Evolutionary conservation across 2,113 vertebrate species (phyloP).

Genomic region (Pholis gunnellus): DNA sequence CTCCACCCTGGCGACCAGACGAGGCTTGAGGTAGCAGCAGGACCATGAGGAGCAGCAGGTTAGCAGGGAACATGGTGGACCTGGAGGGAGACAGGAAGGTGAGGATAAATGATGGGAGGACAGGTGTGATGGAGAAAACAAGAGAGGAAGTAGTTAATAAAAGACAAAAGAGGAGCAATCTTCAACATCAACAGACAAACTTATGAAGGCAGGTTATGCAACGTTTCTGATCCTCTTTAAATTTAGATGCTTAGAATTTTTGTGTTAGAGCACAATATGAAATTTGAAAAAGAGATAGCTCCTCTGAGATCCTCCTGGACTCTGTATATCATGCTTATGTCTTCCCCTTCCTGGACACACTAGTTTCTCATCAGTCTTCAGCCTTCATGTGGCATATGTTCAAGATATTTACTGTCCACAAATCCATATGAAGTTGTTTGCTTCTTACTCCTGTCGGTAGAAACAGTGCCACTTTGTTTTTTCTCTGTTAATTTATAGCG

Average conservation of each 20-base stretch:
- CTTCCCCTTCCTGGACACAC: conserved; percentile 77
- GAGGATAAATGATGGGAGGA: neutral
- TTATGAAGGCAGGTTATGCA: neutral
- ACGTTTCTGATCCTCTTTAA: neutral
- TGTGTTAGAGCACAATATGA: conserved; percentile 4
- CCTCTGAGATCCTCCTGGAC: conserved; percentile 55
- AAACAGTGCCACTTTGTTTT: conserved; percentile 63
- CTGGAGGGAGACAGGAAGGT: conserved; percentile 60
- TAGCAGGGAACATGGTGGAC: conserved; percentile 89
- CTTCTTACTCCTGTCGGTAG: conserved; percentile 55
- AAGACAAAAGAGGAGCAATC: neutral
- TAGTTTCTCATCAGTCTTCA: conserved; percentile 77
- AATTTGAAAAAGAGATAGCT: conserved; percentile 67
- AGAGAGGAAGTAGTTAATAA: neutral
- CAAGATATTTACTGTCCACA: conserved; percentile 68
- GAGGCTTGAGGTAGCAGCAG: conserved; percentile 86
- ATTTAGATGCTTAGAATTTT: conserved; percentile 9
- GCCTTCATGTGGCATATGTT: conserved; percentile 70
- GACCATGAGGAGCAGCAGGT: conserved; percentile 86
- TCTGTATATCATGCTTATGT: conserved; percentile 75
- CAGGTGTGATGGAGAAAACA: neutral
- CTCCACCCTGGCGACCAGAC: conserved; percentile 80
- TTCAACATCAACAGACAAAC: neutral
- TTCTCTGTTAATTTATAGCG: conserved; percentile 64
- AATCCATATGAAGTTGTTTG: conserved; percentile 67